Conservation (phyloP, 2,888 invertebrate species). For the Rhagophthalmus giganteus region DNA sequence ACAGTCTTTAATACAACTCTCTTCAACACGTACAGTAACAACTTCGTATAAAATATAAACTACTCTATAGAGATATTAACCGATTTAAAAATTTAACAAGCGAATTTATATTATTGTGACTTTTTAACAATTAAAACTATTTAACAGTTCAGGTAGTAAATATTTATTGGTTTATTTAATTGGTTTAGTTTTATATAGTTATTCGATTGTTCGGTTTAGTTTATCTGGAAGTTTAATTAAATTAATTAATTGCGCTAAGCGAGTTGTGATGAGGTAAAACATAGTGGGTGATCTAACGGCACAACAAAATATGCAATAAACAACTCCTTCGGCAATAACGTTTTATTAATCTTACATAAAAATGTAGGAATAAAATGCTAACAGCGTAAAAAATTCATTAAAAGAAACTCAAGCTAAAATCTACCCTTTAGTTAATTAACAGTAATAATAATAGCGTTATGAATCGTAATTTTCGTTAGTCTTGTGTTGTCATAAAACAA, state of each 20-base stretch:
- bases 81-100: constrained; percentile 19
- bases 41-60: constrained; percentile 25
- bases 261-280: constrained; percentile 3
- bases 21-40: constrained; percentile 23
- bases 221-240: constrained; percentile 16
- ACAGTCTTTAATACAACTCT: constrained; percentile 9
- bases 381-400: constrained; percentile 46
- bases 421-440: constrained; percentile 11
- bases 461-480: constrained; percentile 8
- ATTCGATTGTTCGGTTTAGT: constrained; percentile 3
- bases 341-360: constrained; percentile 43
- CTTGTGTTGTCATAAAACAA: constrained; percentile 16
- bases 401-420: constrained; percentile 34
- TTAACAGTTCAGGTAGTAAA: constrained; percentile 16
- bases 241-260: constrained; percentile 1
- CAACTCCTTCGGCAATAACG: constrained; percentile 36
- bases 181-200: background rate
- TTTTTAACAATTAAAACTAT: constrained; percentile 19
- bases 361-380: constrained; percentile 40
- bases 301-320: constrained; percentile 41
- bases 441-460: constrained; percentile 5
- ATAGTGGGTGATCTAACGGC: constrained; percentile 38
- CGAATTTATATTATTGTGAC: constrained; percentile 21
- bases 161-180: constrained; percentile 14
- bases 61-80: constrained; percentile 17